A percentile compares a stretch with the other conserved stretches of the same genome.
phyloP scores from a whole-genome alignment of 2,797 vertebrate genomes.

The Sebastes minor region DNA sequence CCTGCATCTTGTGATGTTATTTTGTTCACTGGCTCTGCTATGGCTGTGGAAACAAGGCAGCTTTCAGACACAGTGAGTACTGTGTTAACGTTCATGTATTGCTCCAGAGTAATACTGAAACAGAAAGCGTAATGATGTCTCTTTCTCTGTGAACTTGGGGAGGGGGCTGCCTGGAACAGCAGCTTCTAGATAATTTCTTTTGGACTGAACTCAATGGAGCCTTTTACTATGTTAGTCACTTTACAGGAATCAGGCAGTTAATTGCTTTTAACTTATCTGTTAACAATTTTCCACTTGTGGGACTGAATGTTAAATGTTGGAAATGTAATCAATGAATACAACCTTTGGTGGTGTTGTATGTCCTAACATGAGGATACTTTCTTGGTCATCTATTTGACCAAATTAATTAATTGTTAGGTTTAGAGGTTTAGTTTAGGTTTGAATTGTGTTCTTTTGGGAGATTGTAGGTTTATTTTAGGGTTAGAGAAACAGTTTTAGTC shows the following conservation, averaged over 20 bases:
- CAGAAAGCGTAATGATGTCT: conserved; percentile 18
- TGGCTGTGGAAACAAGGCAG: conserved; percentile 25
- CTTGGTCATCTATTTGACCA: neutral
- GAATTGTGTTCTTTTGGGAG: neutral
- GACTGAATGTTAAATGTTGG: neutral
- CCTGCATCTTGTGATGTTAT: conserved; percentile 15
- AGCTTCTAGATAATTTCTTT: neutral
- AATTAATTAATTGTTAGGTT: neutral
- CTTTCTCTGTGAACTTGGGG: conserved; percentile 37
- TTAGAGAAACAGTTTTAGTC: neutral
- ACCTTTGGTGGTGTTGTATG: neutral
- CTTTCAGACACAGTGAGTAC: conserved; percentile 24
- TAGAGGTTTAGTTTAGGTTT: neutral
- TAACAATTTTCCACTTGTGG: neutral
- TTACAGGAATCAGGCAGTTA: neutral
- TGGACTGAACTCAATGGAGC: neutral
- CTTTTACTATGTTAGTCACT: neutral
- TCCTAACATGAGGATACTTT: neutral
- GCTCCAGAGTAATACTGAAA: conserved; percentile 63
- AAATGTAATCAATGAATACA: neutral
- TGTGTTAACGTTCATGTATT: conserved; percentile 29
- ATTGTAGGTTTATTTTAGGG: neutral
- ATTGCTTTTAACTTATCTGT: neutral
- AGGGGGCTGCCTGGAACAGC: conserved; percentile 9
- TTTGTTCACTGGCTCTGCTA: conserved; percentile 2